Evolutionary conservation across 2,888 invertebrate genomes (phyloP).

Genomic region (Timema podura): DNA sequence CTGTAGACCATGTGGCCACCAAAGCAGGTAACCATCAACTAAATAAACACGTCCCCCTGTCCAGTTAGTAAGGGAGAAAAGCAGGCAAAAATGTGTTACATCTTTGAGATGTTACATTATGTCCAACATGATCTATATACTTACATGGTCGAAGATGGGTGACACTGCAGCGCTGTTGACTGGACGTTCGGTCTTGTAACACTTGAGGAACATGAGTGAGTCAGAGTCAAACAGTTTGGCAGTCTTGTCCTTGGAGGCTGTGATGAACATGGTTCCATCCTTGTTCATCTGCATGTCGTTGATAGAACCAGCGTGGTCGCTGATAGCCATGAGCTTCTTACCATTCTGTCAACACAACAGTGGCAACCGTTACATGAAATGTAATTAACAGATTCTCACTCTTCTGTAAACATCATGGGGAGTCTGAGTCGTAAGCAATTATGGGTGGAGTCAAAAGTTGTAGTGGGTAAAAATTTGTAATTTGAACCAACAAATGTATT

Average conservation of each 20-base stretch:
- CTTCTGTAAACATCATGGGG: too few species aligned
- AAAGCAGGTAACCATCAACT: too few species aligned
- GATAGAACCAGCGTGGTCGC: constrained; percentile 81
- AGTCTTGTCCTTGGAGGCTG: constrained; percentile 94
- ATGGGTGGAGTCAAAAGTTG: too few species aligned
- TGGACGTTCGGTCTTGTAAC: constrained; percentile 95
- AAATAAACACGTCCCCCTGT: too few species aligned
- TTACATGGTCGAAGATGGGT: constrained; percentile 88
- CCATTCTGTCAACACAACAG: constrained; percentile 58
- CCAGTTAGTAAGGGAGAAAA: too few species aligned
- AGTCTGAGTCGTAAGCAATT: too few species aligned
- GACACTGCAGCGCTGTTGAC: constrained; percentile 98
- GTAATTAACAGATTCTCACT: too few species aligned
- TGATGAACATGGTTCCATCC: constrained; percentile 93
- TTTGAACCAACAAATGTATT: neutral
- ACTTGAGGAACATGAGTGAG: constrained; percentile 81
- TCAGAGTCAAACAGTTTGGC: constrained; percentile 92
- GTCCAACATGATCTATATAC: constrained; percentile 31
- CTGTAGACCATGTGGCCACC: too few species aligned
- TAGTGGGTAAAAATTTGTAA: too few species aligned
- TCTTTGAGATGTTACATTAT: too few species aligned
- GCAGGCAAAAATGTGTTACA: too few species aligned
- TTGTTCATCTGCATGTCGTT: constrained; percentile 95
- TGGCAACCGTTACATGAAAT: too few species aligned
- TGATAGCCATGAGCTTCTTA: constrained; percentile 70